Evolutionary conservation across 2,797 vertebrate genomes (phyloP).

Genomic region (Phyllotis vaccarum): DNA sequence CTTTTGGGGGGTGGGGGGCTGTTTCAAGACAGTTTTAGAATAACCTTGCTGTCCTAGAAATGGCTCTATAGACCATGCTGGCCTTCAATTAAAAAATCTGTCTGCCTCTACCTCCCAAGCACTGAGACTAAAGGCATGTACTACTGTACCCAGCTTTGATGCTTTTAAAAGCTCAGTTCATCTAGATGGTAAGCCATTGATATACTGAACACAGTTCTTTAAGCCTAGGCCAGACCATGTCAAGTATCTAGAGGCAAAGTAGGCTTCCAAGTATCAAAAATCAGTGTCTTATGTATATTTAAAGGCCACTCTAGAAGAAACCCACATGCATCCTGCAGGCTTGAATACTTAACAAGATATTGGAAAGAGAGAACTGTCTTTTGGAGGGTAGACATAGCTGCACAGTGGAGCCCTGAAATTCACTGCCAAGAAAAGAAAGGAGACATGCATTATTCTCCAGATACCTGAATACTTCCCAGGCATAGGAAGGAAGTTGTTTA

Average conservation of each 20-base stretch:
- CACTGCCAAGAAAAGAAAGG: background rate
- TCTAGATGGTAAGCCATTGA: background rate
- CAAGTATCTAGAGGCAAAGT: background rate
- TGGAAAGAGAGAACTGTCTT: background rate
- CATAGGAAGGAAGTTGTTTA: conserved; percentile 1
- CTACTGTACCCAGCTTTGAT: background rate
- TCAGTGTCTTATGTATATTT: background rate
- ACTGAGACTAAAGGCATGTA: background rate
- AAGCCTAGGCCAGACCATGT: too few relatives aligned
- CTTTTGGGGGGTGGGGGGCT: background rate
- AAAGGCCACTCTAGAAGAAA: background rate
- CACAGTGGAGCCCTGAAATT: background rate
- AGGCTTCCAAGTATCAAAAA: background rate
- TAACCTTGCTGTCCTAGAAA: background rate
- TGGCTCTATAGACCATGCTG: background rate
- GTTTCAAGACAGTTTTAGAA: background rate
- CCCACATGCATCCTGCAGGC: background rate
- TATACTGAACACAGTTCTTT: background rate
- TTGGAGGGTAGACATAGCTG: conserved; percentile 7
- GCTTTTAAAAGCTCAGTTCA: conserved; percentile 26
- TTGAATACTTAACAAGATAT: background rate
- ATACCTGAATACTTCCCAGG: background rate
- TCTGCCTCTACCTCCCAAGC: background rate
- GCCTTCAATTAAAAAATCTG: background rate
- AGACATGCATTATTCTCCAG: background rate